Evolutionary conservation across 1,140 invertebrate species (phyloP).

Genomic region (Uloborus diversus): DNA sequence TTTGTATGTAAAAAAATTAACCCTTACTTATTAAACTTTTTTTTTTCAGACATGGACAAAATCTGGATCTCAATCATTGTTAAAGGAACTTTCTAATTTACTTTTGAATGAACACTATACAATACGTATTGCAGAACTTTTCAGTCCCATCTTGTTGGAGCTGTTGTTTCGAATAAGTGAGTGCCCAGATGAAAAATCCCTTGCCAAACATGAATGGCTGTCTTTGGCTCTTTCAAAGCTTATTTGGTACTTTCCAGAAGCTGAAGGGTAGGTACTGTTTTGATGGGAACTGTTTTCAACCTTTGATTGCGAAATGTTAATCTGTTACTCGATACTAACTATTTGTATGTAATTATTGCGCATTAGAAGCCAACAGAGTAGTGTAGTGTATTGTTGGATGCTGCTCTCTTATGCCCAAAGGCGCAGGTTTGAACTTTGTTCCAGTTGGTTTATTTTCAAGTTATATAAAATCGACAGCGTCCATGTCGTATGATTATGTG

Average conservation of each 20-base stretch:
- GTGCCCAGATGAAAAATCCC: background rate
- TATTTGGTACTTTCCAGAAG: slow-evolving; percentile 34
- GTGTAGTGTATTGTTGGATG: background rate
- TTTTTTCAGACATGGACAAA: slow-evolving; percentile 16
- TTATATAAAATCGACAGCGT: too few species aligned
- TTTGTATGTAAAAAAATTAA: too few species aligned
- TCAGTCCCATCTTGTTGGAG: slow-evolving; percentile 30
- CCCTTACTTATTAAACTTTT: too few species aligned
- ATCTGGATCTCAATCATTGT: background rate
- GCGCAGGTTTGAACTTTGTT: too few species aligned
- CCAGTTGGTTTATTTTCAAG: too few species aligned
- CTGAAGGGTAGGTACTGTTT: background rate
- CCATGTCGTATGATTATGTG: too few species aligned
- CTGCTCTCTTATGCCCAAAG: background rate
- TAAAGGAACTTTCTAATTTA: slow-evolving; percentile 1
- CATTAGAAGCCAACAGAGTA: background rate
- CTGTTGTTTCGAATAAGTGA: background rate
- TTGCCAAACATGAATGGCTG: slow-evolving; percentile 22
- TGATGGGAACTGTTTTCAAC: background rate
- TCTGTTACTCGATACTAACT: background rate
- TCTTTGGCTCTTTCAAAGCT: slow-evolving; percentile 38
- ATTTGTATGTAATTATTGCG: background rate
- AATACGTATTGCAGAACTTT: slow-evolving; percentile 4
- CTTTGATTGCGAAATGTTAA: background rate
- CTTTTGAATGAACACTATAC: slow-evolving; percentile 28